Base-by-base conservation (phyloP, 1,140 invertebrate species). In the Ceratina japonica region DNA sequence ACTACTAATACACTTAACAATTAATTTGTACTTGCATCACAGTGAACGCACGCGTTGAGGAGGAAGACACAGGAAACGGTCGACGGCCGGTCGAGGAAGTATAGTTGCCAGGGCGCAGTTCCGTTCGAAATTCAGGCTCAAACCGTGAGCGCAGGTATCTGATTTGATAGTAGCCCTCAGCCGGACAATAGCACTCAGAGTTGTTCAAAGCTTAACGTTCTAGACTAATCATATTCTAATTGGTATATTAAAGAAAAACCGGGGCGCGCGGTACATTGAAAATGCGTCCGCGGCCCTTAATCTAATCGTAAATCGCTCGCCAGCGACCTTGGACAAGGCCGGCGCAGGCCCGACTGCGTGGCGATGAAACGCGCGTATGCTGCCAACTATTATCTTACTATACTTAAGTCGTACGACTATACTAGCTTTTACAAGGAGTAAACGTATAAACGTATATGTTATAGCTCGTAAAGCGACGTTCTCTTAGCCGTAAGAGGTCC, bases 1-100 rank as follows among this genome's bases (percentile, higher is more conserved):
- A 81, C 16, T 80, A 84, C n/a, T 85, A 71, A 81, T 51, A 85
- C 75, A 79, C 84, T 75, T 18, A 75, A 82, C 66, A 37, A 44
- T 44, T 44, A 44, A 44, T 82, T 84, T 81, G 64, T 85, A 84
- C 44, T 84, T 58, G 76, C 71, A 65, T 79, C 51, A 75, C 44
- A 58, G n/a, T 7, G 27, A 75, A 82, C 27, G 64, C 64, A 84
- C 77, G 75, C 76, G n/a, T n/a, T n/a, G 61, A 15, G 51, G 15
- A 54, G n/a, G 56, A 3, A 65, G 1, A 75, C n/a, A 27, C 58
- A 64, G 37, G 44, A 77, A 24, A 77, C 66, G 31, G 15, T 54
- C 18, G 15, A 8, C 62, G 73, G 66, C 58, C 62, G 63, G 44
- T 51, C 51, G 37, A 49, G 22, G 16, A 15, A 22, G 44, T 76